A percentile compares a stretch with the other conserved stretches of the same genome.
Conservation (phyloP, 2,113 vertebrate genomes). For the Notothenia rossii region DNA sequence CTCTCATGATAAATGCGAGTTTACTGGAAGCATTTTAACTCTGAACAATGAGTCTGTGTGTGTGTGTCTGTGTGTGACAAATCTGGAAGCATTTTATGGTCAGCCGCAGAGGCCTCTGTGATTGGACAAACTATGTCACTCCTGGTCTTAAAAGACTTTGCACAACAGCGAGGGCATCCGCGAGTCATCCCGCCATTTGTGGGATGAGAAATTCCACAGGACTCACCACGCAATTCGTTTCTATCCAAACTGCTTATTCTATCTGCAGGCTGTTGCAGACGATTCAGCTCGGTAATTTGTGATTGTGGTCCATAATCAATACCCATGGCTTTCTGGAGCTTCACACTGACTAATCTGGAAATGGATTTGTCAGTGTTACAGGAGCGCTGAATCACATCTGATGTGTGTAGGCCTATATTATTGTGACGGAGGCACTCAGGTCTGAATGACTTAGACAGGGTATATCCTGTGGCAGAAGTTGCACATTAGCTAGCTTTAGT, state of each 20-base stretch:
- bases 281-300: slow-evolving; percentile 65
- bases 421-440: background rate
- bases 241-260: slow-evolving; percentile 67
- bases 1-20: slow-evolving; percentile 83
- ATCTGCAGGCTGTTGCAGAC: slow-evolving; percentile 58
- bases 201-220: slow-evolving; percentile 69
- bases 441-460: slow-evolving; percentile 26
- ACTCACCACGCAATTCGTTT: slow-evolving; percentile 68
- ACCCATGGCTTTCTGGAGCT: slow-evolving; percentile 53
- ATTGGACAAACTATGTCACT: slow-evolving; percentile 83
- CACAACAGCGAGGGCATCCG: slow-evolving; percentile 77
- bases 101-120: slow-evolving; percentile 80
- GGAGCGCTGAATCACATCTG: slow-evolving; percentile 45
- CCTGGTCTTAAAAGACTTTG: slow-evolving; percentile 80
- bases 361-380: slow-evolving; percentile 57
- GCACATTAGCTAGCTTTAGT: background rate
- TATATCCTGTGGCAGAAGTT: background rate
- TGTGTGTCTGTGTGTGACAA: slow-evolving; percentile 75
- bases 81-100: slow-evolving; percentile 87
- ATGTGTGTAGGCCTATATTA: slow-evolving; percentile 43
- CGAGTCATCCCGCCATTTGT: slow-evolving; percentile 77
- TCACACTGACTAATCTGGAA: slow-evolving; percentile 57
- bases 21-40: slow-evolving; percentile 84
- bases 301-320: slow-evolving; percentile 70
- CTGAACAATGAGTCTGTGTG: slow-evolving; percentile 77